Evolutionary conservation across 2,888 invertebrate species (phyloP), one percentile per base, ranked within the genome.

Genomic region (Brassicogethes aeneus): DNA sequence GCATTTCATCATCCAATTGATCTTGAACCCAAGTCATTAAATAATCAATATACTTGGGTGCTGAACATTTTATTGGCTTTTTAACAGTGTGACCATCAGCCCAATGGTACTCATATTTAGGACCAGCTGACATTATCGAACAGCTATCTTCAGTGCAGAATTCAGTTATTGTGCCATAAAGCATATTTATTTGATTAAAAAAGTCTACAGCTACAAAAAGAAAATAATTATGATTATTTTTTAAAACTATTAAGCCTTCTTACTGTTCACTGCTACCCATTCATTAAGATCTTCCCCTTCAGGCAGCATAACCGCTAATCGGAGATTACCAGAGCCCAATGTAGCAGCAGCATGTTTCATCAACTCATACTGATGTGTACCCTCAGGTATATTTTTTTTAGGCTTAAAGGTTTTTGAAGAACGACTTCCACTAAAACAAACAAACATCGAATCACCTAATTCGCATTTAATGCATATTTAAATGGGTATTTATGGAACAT

Each of bases 11-110:
- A 64, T 99, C 99, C 47, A 99, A 75, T 66, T 99, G 97, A 71
- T 97, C 96, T 71, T 99, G 99, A 42, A 97, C 96, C 94, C 96
- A 97, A 15, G 96, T 95, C 95, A 99, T 95, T 53, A 99, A 77
- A 72, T 95, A 97, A 72, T 99, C 97, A 56, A 99, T 97, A 70
- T 99, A 99, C 70, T 95, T 94, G 38, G 96, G 96, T 40, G 96
- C 97, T 36, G 95, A 96, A 73, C 95, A 97, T 72, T 96, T 96
- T 59, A 97, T 96, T 33, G 96, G 96, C 67, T 97, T 97, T 70
- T 97, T 93, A 16, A 96, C 93, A 0, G 93, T 93, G 61, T 91
- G 90, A 1, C 96, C 96, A 70, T 97, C 96, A 1, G 97, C 97
- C 99, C 99, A 99, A 70, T 96, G 96, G 71, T 99, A 99, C 72